Conservation (phyloP, 1,140 invertebrate genomes). For the Chlorops oryzae region DNA sequence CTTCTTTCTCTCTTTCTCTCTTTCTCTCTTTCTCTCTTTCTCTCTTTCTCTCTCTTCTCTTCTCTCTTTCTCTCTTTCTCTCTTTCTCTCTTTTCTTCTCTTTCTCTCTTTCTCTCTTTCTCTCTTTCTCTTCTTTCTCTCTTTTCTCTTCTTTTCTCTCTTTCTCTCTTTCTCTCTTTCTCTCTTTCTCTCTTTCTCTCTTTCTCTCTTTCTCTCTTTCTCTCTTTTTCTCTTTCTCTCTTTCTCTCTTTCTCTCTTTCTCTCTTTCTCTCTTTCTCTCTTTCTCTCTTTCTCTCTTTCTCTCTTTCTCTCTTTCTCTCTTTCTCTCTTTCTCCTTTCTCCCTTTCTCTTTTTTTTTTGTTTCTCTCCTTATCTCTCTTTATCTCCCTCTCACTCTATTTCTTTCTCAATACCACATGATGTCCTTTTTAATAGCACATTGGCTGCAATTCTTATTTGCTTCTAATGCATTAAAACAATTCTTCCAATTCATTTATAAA, state of each 20-base stretch:
- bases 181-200: background rate
- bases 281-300: background rate
- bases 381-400: background rate
- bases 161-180: background rate
- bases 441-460: too few relatives aligned
- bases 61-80: background rate
- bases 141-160: background rate
- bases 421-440: background rate
- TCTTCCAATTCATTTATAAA: background rate
- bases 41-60: background rate
- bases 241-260: background rate
- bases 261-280: background rate
- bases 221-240: background rate
- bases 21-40: background rate
- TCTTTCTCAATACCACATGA: conserved; percentile 3
- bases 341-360: too few relatives aligned
- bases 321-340: background rate
- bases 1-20: background rate
- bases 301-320: background rate
- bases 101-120: background rate
- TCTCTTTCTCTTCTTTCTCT: background rate
- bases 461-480: too few relatives aligned
- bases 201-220: background rate
- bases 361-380: background rate
- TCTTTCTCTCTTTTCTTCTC: background rate